Evolutionary conservation across 2,797 vertebrate species (phyloP), one percentile per base, ranked within the genome.

Genomic region (Tauraco hartlaubi): DNA sequence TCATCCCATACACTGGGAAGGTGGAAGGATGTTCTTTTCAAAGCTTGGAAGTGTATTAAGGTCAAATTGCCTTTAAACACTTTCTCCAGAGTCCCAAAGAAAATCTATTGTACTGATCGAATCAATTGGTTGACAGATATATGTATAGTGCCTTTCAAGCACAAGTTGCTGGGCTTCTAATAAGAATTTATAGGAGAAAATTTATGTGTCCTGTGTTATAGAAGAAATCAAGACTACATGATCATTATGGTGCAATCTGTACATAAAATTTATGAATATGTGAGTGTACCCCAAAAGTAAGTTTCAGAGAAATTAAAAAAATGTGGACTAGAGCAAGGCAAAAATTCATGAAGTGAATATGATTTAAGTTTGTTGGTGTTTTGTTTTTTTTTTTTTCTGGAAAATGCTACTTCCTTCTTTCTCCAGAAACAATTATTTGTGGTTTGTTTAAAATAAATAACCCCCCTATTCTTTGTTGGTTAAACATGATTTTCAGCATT

Each of bases 391-490:
- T 64, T 41, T 69, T 21, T 72, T 4, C 28, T 52, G 12, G 14
- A 44, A 92, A 68, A 26, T 6, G 15, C 22, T 35, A 19, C 7
- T 69, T 82, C 5, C 3, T 54, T 68, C 12, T 71, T 85, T 80
- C 17, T 80, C 18, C 12, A 71, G 13, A 83, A 90, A 37, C 4
- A 56, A n/a, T 41, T 63, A 14, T 18, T 68, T 62, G 3, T 37
- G 25, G 3, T 56, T 62, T 41, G 6, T 14, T 83, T 77, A 59
- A 76, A 83, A 55, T 35, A 72, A 90, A 66, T 39, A 59, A 21
- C 2, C 0, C 1, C 28, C 5, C 6, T n/a, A 31, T 59, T 9
- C 6, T 85, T 18, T 1, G 0, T 20, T 59, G 18, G 3, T 48
- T 43, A 69, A 91, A 73, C 4, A 25, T 8, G 6, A 55, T 69